phyloP scores from a whole-genome alignment of 2,888 invertebrate species.

The Pollenia angustigena region DNA sequence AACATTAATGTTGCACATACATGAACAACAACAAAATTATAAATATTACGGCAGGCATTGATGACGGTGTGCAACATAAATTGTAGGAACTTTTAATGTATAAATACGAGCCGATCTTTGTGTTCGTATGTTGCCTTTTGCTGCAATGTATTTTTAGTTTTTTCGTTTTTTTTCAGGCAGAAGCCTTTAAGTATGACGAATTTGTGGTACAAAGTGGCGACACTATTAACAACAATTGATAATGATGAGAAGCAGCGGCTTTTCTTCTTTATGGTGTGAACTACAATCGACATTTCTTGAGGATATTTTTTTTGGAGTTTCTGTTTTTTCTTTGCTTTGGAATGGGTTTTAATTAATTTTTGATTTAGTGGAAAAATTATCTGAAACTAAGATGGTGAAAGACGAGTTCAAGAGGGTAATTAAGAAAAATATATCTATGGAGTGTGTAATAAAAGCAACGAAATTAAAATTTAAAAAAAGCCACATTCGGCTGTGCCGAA shows the following conservation, averaged over 20 bases:
- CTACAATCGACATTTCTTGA: slow-evolving; percentile 51
- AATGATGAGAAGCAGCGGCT: slow-evolving; percentile 65
- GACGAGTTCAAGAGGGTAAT: slow-evolving; percentile 62
- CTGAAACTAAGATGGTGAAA: slow-evolving; percentile 52
- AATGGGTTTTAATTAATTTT: slow-evolving; percentile 67
- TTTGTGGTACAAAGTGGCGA: slow-evolving; percentile 67
- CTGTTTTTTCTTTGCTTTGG: slow-evolving; percentile 3
- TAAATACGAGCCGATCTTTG: neutral
- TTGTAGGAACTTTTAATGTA: slow-evolving; percentile 37
- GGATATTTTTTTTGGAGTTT: neutral
- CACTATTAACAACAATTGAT: slow-evolving; percentile 66
- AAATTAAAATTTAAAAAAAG: neutral
- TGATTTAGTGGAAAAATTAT: slow-evolving; percentile 64
- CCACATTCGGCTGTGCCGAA: too few relatives aligned
- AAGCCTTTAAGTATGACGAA: slow-evolving; percentile 69
- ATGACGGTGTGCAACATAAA: slow-evolving; percentile 59
- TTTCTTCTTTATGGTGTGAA: slow-evolving; percentile 66
- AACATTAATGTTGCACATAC: slow-evolving; percentile 44
- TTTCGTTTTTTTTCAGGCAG: slow-evolving; percentile 29
- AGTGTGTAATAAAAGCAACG: neutral
- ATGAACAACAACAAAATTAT: slow-evolving; percentile 10
- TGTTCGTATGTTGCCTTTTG: neutral
- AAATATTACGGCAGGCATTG: slow-evolving; percentile 28
- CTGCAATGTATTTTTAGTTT: slow-evolving; percentile 32
- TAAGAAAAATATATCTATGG: neutral